These are phyloP conservation scores for Limnephilus auricula DNA, from an alignment of 2,888 invertebrate species.

Conservation along the genomic window DNA sequence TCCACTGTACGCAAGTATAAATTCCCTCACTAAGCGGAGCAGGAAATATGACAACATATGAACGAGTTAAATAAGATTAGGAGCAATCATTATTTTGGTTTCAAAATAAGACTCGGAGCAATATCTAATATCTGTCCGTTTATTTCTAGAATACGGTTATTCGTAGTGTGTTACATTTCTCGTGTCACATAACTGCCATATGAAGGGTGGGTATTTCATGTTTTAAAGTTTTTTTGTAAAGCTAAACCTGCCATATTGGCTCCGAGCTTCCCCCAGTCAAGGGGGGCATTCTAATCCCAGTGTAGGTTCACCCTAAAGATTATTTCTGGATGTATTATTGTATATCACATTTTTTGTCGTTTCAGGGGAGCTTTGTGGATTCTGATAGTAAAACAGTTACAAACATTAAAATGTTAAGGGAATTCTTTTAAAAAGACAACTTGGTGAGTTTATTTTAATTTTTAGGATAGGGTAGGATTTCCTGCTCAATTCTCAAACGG, in stretches of 20 bases:
- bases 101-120: not conserved
- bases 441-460: not conserved
- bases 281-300: slow-evolving; percentile 22
- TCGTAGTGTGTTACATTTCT: not conserved
- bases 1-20: not conserved
- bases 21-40: not conserved
- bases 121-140: not conserved
- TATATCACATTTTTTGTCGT: not conserved
- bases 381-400: not conserved
- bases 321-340: not conserved
- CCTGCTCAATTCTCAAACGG: not conserved
- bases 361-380: not conserved
- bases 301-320: not conserved
- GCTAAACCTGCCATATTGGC: slow-evolving; percentile 38
- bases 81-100: not conserved
- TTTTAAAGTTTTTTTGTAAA: slow-evolving; percentile 30
- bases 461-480: no score
- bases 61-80: not conserved
- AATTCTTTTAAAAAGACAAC: not conserved
- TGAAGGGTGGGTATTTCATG: slow-evolving; percentile 31
- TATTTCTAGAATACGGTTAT: not conserved
- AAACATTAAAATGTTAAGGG: not conserved
- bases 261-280: slow-evolving; percentile 6
- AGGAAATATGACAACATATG: not conserved
- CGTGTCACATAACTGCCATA: slow-evolving; percentile 7